Base-by-base conservation (phyloP, 2,113 vertebrate genomes). In the Tachuris rubrigastra region DNA sequence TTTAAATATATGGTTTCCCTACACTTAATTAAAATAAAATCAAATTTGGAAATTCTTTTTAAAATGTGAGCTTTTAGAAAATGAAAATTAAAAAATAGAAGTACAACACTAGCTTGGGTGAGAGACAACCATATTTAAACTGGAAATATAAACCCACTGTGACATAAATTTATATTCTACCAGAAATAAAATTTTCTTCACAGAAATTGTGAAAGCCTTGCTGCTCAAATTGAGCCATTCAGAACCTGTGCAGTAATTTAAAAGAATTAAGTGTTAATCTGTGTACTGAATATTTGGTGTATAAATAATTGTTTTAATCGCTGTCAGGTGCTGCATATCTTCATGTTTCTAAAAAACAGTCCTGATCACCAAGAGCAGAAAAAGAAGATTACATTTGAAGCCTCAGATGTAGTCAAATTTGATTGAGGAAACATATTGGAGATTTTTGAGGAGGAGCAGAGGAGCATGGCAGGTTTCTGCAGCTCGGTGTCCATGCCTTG, bases 401-500 rank as follows among this genome's bases (percentile, higher is more conserved):
- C 23, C 44, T 82, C 23, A 9, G 21, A 30, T 82, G 75, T 59
- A 56, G 39, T 42, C 3, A 2, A 22, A 24, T 42, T 66, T 28
- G 12, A 35, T 5, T 68, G 33, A 42, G 35, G 78, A 39, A 59
- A 59, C 12, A 2, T 20, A 19, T 8, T 13, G 10, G 22, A 68
- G 37, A 8, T 60, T 56, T 37, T 25, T n/a, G 71, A 62, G 71
- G 62, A 82, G 31, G 37, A 79, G 58, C 62, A 63, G 31, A 84
- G 55, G 42, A 53, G 73, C 39, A 59, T 74, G 55, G 37, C 55
- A 71, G 50, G 46, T 81, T 46, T 74, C 46, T 80, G 67, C 55
- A 46, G 84, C 84, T 74, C 1, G 0, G 5, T 49, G 67, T 42
- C 63, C 31, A 0, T 20, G 42, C 1, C 0, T 12, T 91, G 58